Conservation (phyloP, 2,113 vertebrate species). For the Gallinago jamesoni region DNA sequence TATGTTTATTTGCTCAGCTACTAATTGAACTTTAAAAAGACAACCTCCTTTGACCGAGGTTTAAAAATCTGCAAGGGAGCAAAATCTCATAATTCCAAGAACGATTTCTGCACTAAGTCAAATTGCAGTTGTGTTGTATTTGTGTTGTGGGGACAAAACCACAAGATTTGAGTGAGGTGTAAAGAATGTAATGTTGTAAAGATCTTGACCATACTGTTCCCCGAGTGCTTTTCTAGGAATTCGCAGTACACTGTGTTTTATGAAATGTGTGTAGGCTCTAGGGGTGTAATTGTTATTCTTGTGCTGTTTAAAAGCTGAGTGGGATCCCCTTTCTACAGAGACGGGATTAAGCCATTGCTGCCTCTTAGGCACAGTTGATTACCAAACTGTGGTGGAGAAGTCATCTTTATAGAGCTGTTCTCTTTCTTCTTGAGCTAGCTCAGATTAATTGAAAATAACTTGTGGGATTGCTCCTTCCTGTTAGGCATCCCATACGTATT, state of each 20-base stretch:
- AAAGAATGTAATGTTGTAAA: background rate
- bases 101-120: background rate
- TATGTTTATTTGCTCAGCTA: background rate
- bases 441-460: background rate
- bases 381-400: background rate
- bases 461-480: background rate
- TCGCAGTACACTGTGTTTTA: background rate
- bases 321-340: background rate
- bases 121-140: background rate
- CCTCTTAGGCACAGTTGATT: background rate
- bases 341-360: background rate
- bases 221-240: background rate
- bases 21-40: background rate
- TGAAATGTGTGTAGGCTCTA: background rate
- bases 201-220: background rate
- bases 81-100: background rate
- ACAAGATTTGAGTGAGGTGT: background rate
- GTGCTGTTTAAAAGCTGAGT: background rate
- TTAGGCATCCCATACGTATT: background rate
- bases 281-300: background rate
- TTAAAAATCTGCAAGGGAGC: background rate
- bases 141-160: background rate
- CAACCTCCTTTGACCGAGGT: fast-evolving
- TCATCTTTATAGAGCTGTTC: background rate
- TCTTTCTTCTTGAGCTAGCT: background rate